A percentile compares a stretch with the other conserved stretches of the same genome.
Evolutionary conservation across 2,113 vertebrate species (phyloP).

Genomic region (Microtus oregoni): DNA sequence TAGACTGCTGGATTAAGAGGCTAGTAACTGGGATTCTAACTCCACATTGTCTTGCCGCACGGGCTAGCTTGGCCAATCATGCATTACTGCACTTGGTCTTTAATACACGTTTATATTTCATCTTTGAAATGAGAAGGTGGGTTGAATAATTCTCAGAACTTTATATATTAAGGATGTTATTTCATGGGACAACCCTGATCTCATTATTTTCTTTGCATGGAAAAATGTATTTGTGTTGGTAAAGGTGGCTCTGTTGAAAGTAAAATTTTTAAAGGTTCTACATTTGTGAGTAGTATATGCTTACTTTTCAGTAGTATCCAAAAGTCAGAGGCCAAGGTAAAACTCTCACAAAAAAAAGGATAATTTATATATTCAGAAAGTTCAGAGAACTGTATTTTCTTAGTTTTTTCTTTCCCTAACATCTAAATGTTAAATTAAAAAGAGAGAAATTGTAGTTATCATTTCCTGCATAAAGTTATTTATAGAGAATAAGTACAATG

Average conservation of each 20-base stretch:
- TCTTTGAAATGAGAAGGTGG: background rate
- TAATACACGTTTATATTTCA: background rate
- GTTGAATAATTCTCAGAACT: background rate
- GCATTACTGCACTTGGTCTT: background rate
- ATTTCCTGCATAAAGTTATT: background rate
- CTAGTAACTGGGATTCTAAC: background rate
- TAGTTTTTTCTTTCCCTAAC: slow-evolving; percentile 29
- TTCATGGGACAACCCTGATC: background rate
- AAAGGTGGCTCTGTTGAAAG: background rate
- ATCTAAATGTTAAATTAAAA: background rate
- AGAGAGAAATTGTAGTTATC: background rate
- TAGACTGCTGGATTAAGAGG: background rate
- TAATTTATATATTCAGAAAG: background rate
- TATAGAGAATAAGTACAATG: background rate
- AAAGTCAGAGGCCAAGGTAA: background rate
- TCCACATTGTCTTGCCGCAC: background rate
- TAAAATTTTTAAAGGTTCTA: background rate
- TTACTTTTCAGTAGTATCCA: background rate
- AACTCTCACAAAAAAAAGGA: background rate
- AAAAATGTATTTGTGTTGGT: background rate
- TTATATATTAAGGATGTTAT: background rate
- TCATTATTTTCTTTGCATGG: background rate
- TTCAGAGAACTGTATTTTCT: background rate
- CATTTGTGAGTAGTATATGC: background rate
- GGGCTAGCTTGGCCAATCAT: background rate